These are phyloP conservation scores for Pandemis corylana DNA, from an alignment of 2,888 invertebrate genomes.

Conservation along the genomic window DNA sequence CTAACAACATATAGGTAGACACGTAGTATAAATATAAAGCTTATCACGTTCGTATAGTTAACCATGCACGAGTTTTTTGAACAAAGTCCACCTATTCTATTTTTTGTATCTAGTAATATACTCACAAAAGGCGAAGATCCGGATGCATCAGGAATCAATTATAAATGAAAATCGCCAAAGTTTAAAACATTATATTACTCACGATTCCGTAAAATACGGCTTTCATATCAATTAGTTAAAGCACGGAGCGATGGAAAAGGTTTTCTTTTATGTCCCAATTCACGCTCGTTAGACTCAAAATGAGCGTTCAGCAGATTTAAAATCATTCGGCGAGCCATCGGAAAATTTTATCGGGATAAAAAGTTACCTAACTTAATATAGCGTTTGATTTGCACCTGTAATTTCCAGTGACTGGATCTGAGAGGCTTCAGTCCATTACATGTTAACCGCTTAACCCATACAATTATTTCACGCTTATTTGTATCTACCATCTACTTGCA, in stretches of 20 bases:
- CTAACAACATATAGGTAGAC: no score
- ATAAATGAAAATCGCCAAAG: no score
- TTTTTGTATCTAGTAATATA: no score
- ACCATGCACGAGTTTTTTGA: no score
- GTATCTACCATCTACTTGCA: no score
- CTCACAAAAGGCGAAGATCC: no score
- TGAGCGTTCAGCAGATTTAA: conserved; percentile 56
- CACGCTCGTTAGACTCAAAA: conserved; percentile 50
- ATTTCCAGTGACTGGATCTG: conserved; percentile 17
- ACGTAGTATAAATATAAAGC: no score
- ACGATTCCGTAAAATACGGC: conserved; percentile 24
- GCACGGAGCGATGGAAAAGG: conserved; percentile 54
- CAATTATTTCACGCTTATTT: no score
- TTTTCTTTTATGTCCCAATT: conserved; percentile 51
- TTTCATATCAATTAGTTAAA: conserved; percentile 49
- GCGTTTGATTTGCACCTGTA: conserved; percentile 29
- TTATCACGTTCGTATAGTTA: no score
- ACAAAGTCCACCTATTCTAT: no score
- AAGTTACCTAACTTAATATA: conserved; percentile 36
- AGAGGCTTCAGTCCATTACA: background rate
- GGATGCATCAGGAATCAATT: no score
- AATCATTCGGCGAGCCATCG: conserved; percentile 48
- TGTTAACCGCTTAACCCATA: background rate
- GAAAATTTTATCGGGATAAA: conserved; percentile 30
- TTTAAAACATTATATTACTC: background rate